A percentile compares a stretch with the other conserved stretches of the same genome.
Conservation (phyloP, 1,140 invertebrate species). For the Atta colombica region DNA sequence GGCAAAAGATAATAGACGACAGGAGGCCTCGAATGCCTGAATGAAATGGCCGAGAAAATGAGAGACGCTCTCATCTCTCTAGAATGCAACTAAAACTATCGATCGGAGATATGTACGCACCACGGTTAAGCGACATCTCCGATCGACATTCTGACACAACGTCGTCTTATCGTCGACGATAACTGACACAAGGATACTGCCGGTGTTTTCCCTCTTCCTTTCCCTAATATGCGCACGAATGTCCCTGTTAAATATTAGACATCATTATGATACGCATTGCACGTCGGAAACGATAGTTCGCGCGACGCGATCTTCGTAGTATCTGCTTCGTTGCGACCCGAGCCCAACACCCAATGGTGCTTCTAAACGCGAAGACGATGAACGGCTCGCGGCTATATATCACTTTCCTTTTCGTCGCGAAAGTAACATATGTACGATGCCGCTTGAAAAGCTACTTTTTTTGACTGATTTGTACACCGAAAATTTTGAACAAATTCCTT, state of each 20-base stretch:
- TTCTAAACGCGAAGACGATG: conserved; percentile 58
- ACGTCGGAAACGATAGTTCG: not conserved
- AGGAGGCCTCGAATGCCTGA: not conserved
- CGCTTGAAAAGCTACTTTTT: conserved; percentile 36
- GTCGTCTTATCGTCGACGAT: conserved; percentile 19
- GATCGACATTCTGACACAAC: conserved; percentile 6
- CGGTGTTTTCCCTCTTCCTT: conserved; percentile 5
- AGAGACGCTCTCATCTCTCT: not conserved
- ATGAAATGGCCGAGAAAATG: conserved; percentile 6
- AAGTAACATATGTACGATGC: not conserved
- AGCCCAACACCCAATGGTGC: conserved; percentile 60
- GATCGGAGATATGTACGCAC: conserved; percentile 21
- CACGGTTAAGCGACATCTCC: not conserved
- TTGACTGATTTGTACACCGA: conserved; percentile 61
- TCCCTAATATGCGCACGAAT: not conserved
- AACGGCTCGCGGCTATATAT: not conserved
- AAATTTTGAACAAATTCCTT: conserved; percentile 46
- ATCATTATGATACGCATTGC: not conserved
- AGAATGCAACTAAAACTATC: conserved; percentile 10
- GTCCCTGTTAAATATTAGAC: not conserved
- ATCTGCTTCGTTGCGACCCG: conserved; percentile 11
- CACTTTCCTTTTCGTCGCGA: not conserved
- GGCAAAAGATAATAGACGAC: conserved; percentile 24
- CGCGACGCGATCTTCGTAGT: not conserved
- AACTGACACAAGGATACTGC: conserved; percentile 42